Evolutionary conservation across 1,140 invertebrate genomes (phyloP).

Genomic region (Cephus cinctus): DNA sequence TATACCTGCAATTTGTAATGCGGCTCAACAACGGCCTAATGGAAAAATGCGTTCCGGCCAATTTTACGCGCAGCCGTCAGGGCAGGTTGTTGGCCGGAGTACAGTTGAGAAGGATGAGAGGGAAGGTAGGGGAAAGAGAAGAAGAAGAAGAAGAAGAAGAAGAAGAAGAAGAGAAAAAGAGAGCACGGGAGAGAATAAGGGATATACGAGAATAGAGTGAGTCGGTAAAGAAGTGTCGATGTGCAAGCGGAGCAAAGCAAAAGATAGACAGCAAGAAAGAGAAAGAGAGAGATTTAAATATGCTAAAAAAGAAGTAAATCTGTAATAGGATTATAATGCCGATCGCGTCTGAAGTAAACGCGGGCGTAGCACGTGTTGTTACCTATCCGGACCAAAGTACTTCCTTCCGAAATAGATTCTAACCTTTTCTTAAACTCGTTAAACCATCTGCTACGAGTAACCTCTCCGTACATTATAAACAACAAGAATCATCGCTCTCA

Average conservation of each 20-base stretch:
- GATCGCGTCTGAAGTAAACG: constrained; percentile 7
- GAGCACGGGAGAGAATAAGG: background rate
- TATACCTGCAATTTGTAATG: constrained; percentile 48
- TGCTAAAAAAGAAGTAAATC: constrained; percentile 21
- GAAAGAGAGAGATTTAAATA: constrained; percentile 17
- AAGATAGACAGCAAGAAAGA: constrained; percentile 8
- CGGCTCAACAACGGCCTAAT: constrained; percentile 38
- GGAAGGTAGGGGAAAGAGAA: constrained; percentile 11
- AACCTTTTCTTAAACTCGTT: too few species aligned
- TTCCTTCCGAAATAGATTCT: too few species aligned
- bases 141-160: constrained; percentile 1
- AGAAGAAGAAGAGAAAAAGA: background rate
- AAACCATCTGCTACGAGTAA: too few species aligned
- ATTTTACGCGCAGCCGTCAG: constrained; percentile 39
- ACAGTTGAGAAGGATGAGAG: constrained; percentile 10
- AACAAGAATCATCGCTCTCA: too few species aligned
- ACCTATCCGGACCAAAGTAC: constrained; percentile 10
- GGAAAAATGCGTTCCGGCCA: constrained; percentile 46
- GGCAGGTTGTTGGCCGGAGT: constrained; percentile 22
- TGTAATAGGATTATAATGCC: constrained; percentile 27
- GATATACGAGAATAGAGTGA: too few species aligned
- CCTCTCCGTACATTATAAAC: too few species aligned
- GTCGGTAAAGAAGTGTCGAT: too few species aligned
- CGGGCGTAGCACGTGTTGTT: constrained; percentile 16
- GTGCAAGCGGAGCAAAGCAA: constrained; percentile 4